Percentiles rank a stretch among this genome's conserved stretches.
Evolutionary conservation across 1,140 invertebrate genomes (phyloP).

Genomic region (Drosophila orena): DNA sequence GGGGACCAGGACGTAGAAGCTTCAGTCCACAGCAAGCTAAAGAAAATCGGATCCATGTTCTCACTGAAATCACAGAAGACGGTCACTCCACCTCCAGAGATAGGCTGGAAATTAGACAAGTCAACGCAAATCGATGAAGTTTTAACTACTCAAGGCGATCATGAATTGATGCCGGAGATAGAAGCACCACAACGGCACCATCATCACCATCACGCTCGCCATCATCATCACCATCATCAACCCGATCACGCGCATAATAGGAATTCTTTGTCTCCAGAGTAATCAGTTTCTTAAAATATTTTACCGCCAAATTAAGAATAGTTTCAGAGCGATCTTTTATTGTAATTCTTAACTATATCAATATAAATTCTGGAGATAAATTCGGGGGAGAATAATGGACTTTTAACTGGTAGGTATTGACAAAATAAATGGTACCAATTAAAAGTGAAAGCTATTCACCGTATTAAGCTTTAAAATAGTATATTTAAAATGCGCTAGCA

Average conservation of each 20-base stretch:
- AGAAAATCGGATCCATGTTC: constrained; percentile 80
- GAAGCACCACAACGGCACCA: constrained; percentile 5
- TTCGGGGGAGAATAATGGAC: too few species aligned
- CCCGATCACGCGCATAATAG: constrained; percentile 21
- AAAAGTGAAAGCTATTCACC: too few species aligned
- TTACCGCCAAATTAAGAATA: too few species aligned
- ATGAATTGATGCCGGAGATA: neutral
- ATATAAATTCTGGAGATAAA: too few species aligned
- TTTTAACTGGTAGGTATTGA: too few species aligned
- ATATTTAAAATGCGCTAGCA: too few species aligned
- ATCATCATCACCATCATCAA: constrained; percentile 61
- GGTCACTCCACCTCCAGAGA: constrained; percentile 37
- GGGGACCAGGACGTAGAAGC: constrained; percentile 53
- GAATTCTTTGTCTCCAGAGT: constrained; percentile 41
- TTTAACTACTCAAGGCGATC: neutral
- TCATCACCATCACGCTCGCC: constrained; percentile 49
- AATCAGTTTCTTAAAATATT: constrained; percentile 33
- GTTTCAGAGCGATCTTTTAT: too few species aligned
- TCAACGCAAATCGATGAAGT: constrained; percentile 58
- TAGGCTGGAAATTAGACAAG: constrained; percentile 64
- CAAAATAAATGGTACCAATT: too few species aligned
- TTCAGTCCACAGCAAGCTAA: constrained; percentile 67
- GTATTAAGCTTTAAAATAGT: too few species aligned
- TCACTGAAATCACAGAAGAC: constrained; percentile 68
- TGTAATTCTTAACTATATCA: too few species aligned